Base-by-base conservation (phyloP, 2,797 vertebrate genomes). In the Scolopax rusticola region DNA sequence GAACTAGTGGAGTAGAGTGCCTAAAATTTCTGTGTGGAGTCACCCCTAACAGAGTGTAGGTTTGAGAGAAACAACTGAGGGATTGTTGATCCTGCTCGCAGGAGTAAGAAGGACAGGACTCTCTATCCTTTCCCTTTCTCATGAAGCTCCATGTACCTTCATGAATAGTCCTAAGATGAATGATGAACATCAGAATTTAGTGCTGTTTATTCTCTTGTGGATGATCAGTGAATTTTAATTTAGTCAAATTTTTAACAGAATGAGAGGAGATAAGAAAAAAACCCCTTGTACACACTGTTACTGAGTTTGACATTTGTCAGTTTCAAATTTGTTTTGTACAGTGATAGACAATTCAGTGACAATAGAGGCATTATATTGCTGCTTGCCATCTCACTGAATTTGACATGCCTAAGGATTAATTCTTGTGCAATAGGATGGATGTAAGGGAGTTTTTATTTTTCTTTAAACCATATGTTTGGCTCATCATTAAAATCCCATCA, bases 271-370 rank as follows among this genome's bases (percentile, higher is more conserved):
- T 54, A 89, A 53, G 15, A 75, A 63, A 75, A 63, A 71, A 64
- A 59, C 13, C 25, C 16, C 30, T 25, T 45, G 19, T 18, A 65
- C 43, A 53, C 32, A 20, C 15, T 53, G 32, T 43, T 87, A 75
- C 40, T 4, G 27, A 69, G 27, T 70, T 77, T 64, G 81, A 53
- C 76, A 67, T 79, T 91, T 78, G 33, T 89, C 48, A 78, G 50
- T 68, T 82, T n/a, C 60, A 79, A 82, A 83, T 75, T 75, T 71
- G 48, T 94, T 94, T 96, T 77, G 27, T 38, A 50, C 74, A 40
- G 40, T 40, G 54, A 93, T 32, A 67, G 91, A 50, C 59, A 82
- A 57, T 69, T 64, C 68, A 45, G 36, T 78, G 78, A 81, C 45
- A 90, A 79, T 18, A 84, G 32, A 63, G 28, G 12, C 45, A 78